Base-by-base conservation (phyloP, 1,140 invertebrate species). In the Dreissena polymorpha region DNA sequence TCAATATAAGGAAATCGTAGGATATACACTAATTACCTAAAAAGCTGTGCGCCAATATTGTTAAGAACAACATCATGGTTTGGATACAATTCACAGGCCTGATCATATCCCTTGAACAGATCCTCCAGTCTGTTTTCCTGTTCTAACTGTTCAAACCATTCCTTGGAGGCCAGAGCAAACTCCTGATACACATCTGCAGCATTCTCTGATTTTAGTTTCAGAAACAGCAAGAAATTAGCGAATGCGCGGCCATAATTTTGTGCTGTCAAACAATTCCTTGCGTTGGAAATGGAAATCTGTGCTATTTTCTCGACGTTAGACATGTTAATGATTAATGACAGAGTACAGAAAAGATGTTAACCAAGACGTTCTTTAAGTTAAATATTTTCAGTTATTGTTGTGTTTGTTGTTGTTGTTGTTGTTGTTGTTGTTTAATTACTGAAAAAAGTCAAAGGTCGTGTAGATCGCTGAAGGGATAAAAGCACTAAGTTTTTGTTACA, bases 61-160 rank as follows among this genome's bases (percentile, higher is more conserved):
- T 91, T 93, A n/a, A 93, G 77, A 25, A 93, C 83, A 25, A 86
- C 75, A 83, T 92, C 91, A 87, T 91, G 90, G 25, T 92, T 89
- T 65, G 91, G 91, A 81, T 90, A 93, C 10, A 93, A 57, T 76
- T 92, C 88, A 69, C 92, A 89, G 12, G 93, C 93, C 88, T 93
- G 89, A 51, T 93, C 89, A 88, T 93, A 94, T 74, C 91, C 92
- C 29, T 89, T 87, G 75, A 94, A 92, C 13, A 94, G 78, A 69
- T 93, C 91, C 29, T 90, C 88, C 0, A 87, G 70, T 74, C 86
- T 73, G 25, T 72, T 80, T 60, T 81, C 68, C 50, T 53, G 60
- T 29, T 88, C 84, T 10, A 92, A 75, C 27, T 87, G 73, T 69
- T 89, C 86, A 51, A 86, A 86, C 89, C 88, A 91, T 80, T 89